Conservation (phyloP, 2,113 vertebrate genomes). For the Sebastes schlegelii region DNA sequence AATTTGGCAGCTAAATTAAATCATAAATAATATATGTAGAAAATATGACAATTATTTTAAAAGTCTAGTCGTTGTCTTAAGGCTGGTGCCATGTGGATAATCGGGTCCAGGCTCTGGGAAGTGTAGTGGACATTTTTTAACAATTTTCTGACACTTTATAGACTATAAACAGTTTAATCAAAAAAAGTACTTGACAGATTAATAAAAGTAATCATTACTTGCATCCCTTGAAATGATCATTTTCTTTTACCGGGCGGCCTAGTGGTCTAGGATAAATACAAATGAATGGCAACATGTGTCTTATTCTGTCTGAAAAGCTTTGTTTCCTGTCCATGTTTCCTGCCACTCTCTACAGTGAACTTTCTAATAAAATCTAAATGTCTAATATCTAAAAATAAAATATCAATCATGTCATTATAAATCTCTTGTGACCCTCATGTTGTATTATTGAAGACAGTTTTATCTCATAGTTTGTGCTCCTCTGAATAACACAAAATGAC, state of each 20-base stretch:
- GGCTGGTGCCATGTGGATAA: too few species aligned
- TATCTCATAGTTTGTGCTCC: not conserved
- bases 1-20: too few species aligned
- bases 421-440: not conserved
- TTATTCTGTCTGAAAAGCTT: not conserved
- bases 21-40: too few species aligned
- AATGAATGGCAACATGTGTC: not conserved
- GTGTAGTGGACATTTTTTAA: too few species aligned
- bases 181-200: too few species aligned
- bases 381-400: not conserved
- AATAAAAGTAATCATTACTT: too few species aligned
- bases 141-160: too few species aligned
- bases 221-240: not conserved
- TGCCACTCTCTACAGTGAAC: too few species aligned
- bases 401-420: not conserved
- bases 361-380: not conserved
- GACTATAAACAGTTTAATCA: too few species aligned
- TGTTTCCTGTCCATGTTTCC: not conserved
- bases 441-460: not conserved
- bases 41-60: too few species aligned
- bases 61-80: too few species aligned
- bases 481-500: not conserved
- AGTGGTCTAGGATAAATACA: not conserved
- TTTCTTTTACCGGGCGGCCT: not conserved
- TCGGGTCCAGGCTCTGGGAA: too few species aligned